phyloP scores from a whole-genome alignment of 2,797 vertebrate species.

The Oryzias dopingdopingensis region DNA sequence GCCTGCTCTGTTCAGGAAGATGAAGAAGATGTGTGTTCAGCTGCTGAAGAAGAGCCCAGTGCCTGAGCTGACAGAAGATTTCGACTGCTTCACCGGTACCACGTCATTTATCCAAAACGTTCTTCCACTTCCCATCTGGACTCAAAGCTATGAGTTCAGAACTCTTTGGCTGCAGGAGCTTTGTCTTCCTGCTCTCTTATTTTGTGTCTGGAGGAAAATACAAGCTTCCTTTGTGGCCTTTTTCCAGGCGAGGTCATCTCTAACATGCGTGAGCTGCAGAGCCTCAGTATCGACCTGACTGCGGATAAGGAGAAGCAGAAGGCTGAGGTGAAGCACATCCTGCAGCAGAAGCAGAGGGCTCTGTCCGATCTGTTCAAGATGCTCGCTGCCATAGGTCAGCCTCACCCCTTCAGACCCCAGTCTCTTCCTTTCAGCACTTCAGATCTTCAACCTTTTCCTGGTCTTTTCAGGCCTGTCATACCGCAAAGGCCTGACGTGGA shows the following conservation, averaged over 20 bases:
- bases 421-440: background rate
- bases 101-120: background rate
- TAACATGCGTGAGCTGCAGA: conserved; percentile 84
- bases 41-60: conserved; percentile 79
- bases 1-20: conserved; percentile 82
- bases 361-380: conserved; percentile 93
- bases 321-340: conserved; percentile 91
- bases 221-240: background rate
- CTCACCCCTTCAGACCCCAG: background rate
- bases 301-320: conserved; percentile 90
- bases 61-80: conserved; percentile 83
- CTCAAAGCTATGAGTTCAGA: too few relatives aligned
- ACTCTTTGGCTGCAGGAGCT: too few relatives aligned
- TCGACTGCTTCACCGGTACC: conserved; percentile 89
- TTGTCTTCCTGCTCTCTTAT: too few relatives aligned
- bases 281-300: conserved; percentile 78
- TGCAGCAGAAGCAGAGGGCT: conserved; percentile 93
- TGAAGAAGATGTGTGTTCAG: conserved; percentile 87
- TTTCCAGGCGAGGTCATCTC: conserved; percentile 83
- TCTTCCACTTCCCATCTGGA: too few relatives aligned
- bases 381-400: conserved; percentile 86
- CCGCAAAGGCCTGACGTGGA: conserved; percentile 90
- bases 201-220: too few relatives aligned
- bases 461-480: conserved; percentile 87
- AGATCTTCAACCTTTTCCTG: background rate